phyloP scores from a whole-genome alignment of 2,113 vertebrate genomes.

The Plestiodon gilberti region DNA sequence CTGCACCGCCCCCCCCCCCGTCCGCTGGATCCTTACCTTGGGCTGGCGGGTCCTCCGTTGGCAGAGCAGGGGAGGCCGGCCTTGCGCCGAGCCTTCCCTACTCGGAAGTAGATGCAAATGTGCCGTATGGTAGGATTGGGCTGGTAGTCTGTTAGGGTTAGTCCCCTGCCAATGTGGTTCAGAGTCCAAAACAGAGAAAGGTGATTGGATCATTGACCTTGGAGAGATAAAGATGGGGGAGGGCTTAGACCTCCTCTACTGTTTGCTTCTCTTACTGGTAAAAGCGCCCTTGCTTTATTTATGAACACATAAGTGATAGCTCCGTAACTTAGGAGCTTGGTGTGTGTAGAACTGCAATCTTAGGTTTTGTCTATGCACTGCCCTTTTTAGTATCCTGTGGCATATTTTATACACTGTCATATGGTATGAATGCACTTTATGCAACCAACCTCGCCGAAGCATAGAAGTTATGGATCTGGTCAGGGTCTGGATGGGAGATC shows the following conservation, averaged over 20 bases:
- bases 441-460: not conserved
- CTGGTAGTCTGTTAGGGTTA: too few species aligned
- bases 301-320: not conserved
- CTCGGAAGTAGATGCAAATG: too few species aligned
- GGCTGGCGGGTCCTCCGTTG: too few species aligned
- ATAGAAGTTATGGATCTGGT: not conserved
- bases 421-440: not conserved
- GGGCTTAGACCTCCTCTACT: too few species aligned
- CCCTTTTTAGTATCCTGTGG: not conserved
- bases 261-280: too few species aligned
- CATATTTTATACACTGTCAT: not conserved
- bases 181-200: not conserved
- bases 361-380: not conserved
- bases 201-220: not conserved
- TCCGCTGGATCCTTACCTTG: too few species aligned
- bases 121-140: too few species aligned
- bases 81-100: too few species aligned
- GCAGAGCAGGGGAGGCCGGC: too few species aligned
- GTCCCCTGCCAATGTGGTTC: not conserved
- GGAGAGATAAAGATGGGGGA: too few species aligned
- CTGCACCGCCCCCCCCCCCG: too few species aligned
- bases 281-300: not conserved
- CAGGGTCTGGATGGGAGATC: not conserved
- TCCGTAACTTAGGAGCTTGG: not conserved
- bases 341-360: not conserved